These are phyloP conservation scores for Drosophila hamatofila DNA, from an alignment of 2,888 invertebrate species.

Conservation along the genomic window DNA sequence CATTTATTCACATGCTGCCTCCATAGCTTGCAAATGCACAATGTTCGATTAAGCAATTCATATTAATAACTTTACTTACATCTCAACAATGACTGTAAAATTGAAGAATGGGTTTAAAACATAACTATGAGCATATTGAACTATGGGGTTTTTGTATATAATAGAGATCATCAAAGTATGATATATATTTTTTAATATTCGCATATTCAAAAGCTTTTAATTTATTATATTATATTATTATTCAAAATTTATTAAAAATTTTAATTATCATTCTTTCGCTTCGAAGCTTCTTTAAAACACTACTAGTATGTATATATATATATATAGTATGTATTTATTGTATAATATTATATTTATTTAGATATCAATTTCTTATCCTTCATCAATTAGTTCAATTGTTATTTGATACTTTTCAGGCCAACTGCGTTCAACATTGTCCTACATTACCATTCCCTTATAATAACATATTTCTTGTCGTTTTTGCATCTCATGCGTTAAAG, in stretches of 20 bases:
- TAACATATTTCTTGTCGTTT: constrained; percentile 11
- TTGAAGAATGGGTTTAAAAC: neutral
- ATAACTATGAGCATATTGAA: neutral
- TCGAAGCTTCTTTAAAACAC: neutral
- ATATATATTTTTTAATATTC: too few species aligned
- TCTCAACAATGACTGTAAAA: neutral
- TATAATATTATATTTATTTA: neutral
- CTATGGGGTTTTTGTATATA: too few species aligned
- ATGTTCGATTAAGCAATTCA: constrained; percentile 57
- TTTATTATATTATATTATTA: too few species aligned
- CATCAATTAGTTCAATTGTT: constrained; percentile 30
- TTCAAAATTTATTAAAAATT: too few species aligned
- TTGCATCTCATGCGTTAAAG: constrained; percentile 23
- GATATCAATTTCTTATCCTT: constrained; percentile 11
- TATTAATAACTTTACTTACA: constrained; percentile 30
- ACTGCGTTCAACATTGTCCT: neutral
- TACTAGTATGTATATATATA: neutral
- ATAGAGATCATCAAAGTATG: too few species aligned
- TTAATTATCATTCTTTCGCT: neutral
- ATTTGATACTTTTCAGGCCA: constrained; percentile 2
- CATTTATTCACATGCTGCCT: constrained; percentile 33
- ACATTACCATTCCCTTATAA: neutral
- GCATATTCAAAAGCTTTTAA: too few species aligned
- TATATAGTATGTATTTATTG: too few species aligned
- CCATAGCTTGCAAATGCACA: constrained; percentile 56